These are phyloP conservation scores for Rhopilema esculentum DNA, from an alignment of 30 jellyfish, hydroid and myxozoan genomes.

Conservation along the genomic window DNA sequence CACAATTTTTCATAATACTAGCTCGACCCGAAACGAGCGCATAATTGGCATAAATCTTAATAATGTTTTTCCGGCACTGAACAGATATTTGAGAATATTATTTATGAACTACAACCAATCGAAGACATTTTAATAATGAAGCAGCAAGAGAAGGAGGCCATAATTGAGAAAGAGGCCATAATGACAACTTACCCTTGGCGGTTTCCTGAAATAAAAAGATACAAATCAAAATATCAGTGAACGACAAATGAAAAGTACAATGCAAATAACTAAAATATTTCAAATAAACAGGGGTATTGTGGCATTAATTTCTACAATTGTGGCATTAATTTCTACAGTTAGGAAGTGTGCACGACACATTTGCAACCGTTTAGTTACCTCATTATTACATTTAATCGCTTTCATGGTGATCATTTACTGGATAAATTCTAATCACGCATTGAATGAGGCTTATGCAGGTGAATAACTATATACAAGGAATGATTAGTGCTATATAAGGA, in stretches of 20 bases:
- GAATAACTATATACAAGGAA: too few species aligned
- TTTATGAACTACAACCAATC: neutral
- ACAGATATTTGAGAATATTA: neutral
- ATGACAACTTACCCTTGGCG: constrained; percentile 37
- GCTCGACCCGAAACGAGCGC: neutral
- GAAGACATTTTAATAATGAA: neutral
- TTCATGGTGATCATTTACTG: too few species aligned
- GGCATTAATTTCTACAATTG: neutral
- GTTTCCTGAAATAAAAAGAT: constrained; percentile 26
- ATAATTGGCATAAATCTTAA: neutral
- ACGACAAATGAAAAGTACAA: neutral
- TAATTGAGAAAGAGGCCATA: neutral
- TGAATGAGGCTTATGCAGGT: too few species aligned
- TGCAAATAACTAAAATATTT: neutral
- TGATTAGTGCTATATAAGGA: too few species aligned
- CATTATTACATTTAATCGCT: too few species aligned
- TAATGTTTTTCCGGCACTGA: neutral
- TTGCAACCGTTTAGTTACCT: too few species aligned
- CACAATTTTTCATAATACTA: too few species aligned
- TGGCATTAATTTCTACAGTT: too few species aligned
- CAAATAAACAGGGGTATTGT: neutral
- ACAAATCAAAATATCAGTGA: neutral
- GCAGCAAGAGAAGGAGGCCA: too few species aligned
- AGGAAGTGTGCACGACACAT: too few species aligned
- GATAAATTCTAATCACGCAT: too few species aligned